phyloP scores from a whole-genome alignment of 1,140 invertebrate species.

The Ceratitis capitata region DNA sequence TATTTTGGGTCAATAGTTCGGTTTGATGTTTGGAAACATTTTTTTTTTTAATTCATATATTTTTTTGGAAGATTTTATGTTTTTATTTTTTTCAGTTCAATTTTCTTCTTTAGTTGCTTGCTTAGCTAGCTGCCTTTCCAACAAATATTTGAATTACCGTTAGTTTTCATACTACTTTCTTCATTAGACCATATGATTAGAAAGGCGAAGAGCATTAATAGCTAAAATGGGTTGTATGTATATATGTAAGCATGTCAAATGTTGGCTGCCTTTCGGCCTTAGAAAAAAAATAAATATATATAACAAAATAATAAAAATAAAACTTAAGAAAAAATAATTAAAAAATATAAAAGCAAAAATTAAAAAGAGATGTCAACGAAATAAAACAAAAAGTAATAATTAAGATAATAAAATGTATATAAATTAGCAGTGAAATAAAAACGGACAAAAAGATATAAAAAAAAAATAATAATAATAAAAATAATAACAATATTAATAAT shows the following conservation, averaged over 20 bases:
- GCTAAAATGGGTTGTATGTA: too few relatives aligned
- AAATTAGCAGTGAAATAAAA: too few relatives aligned
- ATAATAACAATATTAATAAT: too few relatives aligned
- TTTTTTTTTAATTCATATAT: background rate
- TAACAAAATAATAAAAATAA: background rate
- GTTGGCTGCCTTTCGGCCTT: background rate
- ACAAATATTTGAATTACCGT: background rate
- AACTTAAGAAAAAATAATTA: background rate
- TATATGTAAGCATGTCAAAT: background rate
- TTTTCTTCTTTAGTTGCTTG: background rate
- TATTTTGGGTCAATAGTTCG: constrained; percentile 31
- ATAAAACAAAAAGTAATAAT: too few relatives aligned
- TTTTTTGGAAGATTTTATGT: background rate
- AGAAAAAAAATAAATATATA: background rate
- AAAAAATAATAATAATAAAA: too few relatives aligned
- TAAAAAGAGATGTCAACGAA: background rate
- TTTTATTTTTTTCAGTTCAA: background rate
- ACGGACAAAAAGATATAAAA: too few relatives aligned
- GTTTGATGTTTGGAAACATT: constrained; percentile 10
- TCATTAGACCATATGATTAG: constrained; percentile 8
- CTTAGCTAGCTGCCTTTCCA: background rate
- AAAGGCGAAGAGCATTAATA: too few relatives aligned
- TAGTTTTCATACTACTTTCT: constrained; percentile 10
- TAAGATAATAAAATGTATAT: too few relatives aligned
- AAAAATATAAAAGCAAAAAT: background rate